phyloP scores from a whole-genome alignment of 2,888 invertebrate genomes.

The Nipponacmea schrenckii region DNA sequence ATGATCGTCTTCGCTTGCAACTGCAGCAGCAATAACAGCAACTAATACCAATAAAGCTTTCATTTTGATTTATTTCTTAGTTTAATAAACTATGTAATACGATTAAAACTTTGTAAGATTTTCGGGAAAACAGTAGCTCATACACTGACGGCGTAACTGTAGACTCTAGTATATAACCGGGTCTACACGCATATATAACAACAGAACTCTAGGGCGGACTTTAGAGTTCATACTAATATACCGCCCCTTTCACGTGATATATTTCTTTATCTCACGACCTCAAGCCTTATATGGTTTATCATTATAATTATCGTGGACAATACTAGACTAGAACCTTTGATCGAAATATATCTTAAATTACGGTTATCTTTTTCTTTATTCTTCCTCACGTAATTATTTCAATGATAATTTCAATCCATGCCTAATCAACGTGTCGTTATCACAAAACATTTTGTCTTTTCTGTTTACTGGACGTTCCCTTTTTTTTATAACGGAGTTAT shows the following conservation, averaged over 20 bases:
- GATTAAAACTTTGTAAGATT: background rate
- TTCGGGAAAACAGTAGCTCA: conserved; percentile 1
- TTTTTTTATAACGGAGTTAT: too few relatives aligned
- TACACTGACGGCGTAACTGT: conserved; percentile 2
- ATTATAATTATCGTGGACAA: too few relatives aligned
- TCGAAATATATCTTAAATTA: too few relatives aligned
- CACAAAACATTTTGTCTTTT: too few relatives aligned
- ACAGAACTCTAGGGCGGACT: background rate
- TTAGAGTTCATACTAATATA: background rate
- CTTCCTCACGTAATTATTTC: too few relatives aligned
- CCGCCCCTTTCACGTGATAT: background rate
- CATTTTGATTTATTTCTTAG: background rate
- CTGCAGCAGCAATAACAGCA: background rate
- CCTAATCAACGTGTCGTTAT: too few relatives aligned
- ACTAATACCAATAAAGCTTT: background rate
- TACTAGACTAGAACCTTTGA: too few relatives aligned
- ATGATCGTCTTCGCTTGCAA: background rate
- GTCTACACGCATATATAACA: too few relatives aligned
- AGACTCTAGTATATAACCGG: background rate
- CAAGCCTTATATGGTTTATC: background rate
- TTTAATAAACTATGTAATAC: background rate
- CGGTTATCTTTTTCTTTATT: too few relatives aligned
- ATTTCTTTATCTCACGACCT: background rate
- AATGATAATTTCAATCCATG: too few relatives aligned
- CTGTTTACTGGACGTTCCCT: too few relatives aligned